Evolutionary conservation across 2,888 invertebrate genomes (phyloP), one percentile per base, ranked within the genome.

Genomic region (Coleophora deauratella): DNA sequence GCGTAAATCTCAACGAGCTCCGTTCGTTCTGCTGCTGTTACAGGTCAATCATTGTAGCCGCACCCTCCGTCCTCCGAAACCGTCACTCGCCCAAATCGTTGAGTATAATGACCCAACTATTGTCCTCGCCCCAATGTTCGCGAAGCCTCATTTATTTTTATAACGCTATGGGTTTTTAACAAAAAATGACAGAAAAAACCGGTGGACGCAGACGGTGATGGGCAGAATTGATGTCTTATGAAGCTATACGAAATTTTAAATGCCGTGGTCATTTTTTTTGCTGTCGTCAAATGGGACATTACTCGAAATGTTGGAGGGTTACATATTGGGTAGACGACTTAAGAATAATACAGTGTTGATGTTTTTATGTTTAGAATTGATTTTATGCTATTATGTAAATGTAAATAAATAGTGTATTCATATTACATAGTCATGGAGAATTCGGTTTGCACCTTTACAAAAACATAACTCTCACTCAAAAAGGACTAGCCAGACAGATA

Each of bases 41-140:
- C n/a, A 73, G 73, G 71, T 76, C 74, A 69, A 72, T 73, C 69
- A 68, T 70, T 54, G 43, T 51, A 53, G 58, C 66, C 65, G 60
- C 60, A 55, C 21, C 52, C 49, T 56, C 58, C 35, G 37, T 49
- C 54, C 57, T 65, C 62, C 62, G 65, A 69, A 71, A 63, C 66
- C 65, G 55, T 62, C 57, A 62, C 59, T 54, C 52, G 59, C 62
- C 65, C 74, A 82, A 85, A 84, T 84, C 82, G 77, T 84, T 82
- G 81, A 72, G 68, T 67, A 73, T 82, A 84, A 84, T 82, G 80
- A 79, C 69, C 71, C 69, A 72, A 80, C 80, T 80, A 85, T 85
- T 84, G 84, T 84, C 71, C 71, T 75, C 75, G 67, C 76, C 76
- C 77, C 73, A 69, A 47, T 70, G 73, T 70, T 72, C 59, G 78